Evolutionary conservation across 2,113 vertebrate species (phyloP), one percentile per base, ranked within the genome.

Genomic region (Sitta europaea): DNA sequence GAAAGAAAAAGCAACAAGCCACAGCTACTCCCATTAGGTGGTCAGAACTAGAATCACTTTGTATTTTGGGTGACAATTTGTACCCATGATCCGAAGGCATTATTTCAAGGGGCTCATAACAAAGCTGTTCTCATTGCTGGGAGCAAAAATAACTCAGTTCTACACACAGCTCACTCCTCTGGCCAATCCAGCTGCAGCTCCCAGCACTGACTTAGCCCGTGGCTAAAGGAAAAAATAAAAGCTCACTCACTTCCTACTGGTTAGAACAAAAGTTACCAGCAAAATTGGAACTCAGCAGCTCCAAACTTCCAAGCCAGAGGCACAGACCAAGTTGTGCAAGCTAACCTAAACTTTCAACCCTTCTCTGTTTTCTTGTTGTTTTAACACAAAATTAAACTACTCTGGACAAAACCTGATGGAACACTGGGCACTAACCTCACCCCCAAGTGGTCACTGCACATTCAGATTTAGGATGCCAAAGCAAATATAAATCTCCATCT

Each of bases 21-120:
- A 66, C 67, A 95, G 61, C 82, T 86, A 59, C 51, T 88, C 96
- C 71, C 90, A 70, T 93, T 80, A 92, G 90, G 96, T 86, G 81
- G 94, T 38, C 78, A 92, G 88, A 92, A 63, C 82, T 59, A 86
- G 82, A 93, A 91, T 70, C 47, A 79, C 38, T 93, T 77, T 28
- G 42, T 76, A 15, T 93, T 93, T 94, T 84, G 93, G 92, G 90
- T 93, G 92, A 92, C 76, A 90, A 92, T 91, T 81, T 94, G 88
- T 83, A 86, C 70, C 63, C 86, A 45, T 8, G 10, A 93, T 79
- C 86, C 5, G 75, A 83, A 91, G 72, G 67, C 84, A 80, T 93
- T 92, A 94, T 94, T 94, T 95, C 82, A 92, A 93, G 94, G 81
- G 88, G 59, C 43, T 93, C 78, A 40, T 63, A 81, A 80, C 80